phyloP scores from a whole-genome alignment of 92 coral and sea anemone species.

The Desmophyllum pertusum region DNA sequence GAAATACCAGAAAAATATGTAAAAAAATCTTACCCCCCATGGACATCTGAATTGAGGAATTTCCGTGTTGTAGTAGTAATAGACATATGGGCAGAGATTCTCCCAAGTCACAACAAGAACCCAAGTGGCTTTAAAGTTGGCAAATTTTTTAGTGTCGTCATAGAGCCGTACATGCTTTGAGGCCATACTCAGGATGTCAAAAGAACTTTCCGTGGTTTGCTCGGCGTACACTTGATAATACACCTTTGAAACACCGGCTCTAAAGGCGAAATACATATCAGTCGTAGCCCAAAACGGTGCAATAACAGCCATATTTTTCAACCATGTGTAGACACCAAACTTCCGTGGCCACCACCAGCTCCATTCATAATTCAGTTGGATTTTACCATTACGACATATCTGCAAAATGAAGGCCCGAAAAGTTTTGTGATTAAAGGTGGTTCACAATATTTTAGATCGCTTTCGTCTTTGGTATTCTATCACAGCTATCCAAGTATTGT shows the following conservation, averaged over 20 bases:
- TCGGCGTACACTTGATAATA: conserved; percentile 25
- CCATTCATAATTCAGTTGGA: conserved; percentile 16
- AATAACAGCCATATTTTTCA: conserved; percentile 12
- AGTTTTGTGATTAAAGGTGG: no score
- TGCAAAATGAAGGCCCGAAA: neutral
- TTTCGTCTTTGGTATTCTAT: no score
- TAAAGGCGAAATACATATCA: conserved; percentile 15
- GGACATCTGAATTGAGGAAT: no score
- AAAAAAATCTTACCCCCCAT: no score
- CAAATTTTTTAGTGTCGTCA: neutral
- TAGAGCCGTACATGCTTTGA: conserved; percentile 24
- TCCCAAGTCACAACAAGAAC: conserved; percentile 57
- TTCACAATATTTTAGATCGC: no score
- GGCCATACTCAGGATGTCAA: conserved; percentile 4
- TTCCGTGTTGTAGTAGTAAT: no score
- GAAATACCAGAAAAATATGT: no score
- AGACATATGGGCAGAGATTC: conserved; percentile 22
- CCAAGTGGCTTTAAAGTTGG: conserved; percentile 43
- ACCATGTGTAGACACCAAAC: conserved; percentile 47
- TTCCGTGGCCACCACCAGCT: conserved; percentile 48
- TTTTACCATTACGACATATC: conserved; percentile 43
- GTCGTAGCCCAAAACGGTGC: conserved; percentile 63
- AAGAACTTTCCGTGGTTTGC: neutral
- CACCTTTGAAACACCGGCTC: neutral
- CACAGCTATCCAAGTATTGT: no score